A percentile compares a stretch with the other conserved stretches of the same genome.
phyloP scores from a whole-genome alignment of 2,113 vertebrate species.

The Microcebus murinus region DNA sequence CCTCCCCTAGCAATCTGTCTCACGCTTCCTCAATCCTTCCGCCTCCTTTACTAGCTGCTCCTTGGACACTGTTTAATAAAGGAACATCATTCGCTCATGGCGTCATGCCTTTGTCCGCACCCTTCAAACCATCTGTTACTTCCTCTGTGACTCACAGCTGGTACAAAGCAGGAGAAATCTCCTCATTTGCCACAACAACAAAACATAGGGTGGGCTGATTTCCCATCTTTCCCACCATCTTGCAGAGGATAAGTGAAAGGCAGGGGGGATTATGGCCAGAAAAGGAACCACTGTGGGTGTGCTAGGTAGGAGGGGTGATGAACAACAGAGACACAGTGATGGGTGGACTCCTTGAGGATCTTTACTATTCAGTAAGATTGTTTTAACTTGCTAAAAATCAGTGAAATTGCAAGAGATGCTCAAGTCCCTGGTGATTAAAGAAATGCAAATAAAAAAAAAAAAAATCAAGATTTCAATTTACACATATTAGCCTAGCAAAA shows the following conservation, averaged over 20 bases:
- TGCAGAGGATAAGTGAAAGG: not conserved
- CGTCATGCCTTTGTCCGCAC: conserved; percentile 45
- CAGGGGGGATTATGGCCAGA: not conserved
- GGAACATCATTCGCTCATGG: conserved; percentile 8
- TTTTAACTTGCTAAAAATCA: not conserved
- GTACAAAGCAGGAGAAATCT: not conserved
- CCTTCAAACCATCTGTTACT: conserved; percentile 46
- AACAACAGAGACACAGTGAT: not conserved
- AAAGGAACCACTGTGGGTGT: not conserved
- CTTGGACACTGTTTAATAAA: not conserved
- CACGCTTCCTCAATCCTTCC: not conserved
- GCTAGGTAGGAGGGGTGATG: not conserved
- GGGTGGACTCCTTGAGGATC: not conserved
- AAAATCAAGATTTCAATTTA: not conserved
- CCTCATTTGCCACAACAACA: conserved; percentile 44
- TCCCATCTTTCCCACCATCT: conserved; percentile 23
- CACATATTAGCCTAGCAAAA: not conserved
- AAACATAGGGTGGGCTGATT: not conserved
- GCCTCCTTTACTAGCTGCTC: not conserved
- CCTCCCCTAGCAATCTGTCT: not conserved
- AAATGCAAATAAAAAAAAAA: not conserved
- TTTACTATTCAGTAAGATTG: not conserved
- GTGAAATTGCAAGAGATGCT: not conserved
- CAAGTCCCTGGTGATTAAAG: not conserved
- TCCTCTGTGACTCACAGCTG: conserved; percentile 20